Base-by-base conservation (phyloP, 2,888 invertebrate genomes). In the Drosophila prolongata region DNA sequence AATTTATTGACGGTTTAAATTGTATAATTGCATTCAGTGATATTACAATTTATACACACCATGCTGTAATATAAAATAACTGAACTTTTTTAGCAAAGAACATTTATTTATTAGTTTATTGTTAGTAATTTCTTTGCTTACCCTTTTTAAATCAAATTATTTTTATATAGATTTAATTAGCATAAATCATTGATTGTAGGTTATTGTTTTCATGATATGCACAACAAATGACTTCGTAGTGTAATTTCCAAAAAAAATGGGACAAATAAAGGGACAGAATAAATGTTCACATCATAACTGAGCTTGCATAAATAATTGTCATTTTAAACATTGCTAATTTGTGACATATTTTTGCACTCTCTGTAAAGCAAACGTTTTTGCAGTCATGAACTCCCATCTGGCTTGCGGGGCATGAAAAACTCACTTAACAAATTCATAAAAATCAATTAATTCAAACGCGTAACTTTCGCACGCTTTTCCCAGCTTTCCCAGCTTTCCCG, bases 361-460 rank as follows among this genome's bases (percentile, higher is more conserved):
- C 14, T 14, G 19, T 10, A 8, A 10, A 16, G 6, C 14, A 19
- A 27, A 44, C 46, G 38, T 19, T 56, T 55, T 40, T 38, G 40
- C 46, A 57, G 38, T 40, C 47, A 53, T 58, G 5, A 38, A 30
- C 27, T 47, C 34, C 44, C 43, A 9, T 5, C 14, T 47, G 47
- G 11, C 2, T 47, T 3, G 27, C 49, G 46, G 37, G 6, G 61
- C 59, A 76, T 68, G 59, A 57, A 68, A 67, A 81, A 62, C 55
- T 67, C 58, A 72, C 61, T 76, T 68, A 74, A 67, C 53, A 70
- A 75, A 86, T 82, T 82, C 73, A 86, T 76, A 80, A 80, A 87
- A 79, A 84, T 87, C 84, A 84, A 84, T 86, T 83, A 84, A 76
- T 73, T 73, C 62, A 64, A 66, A 68, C 60, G 66, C 47, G 61